Evolutionary conservation across 2,888 invertebrate species (phyloP).

Genomic region (Venustoraphidia nigricollis): DNA sequence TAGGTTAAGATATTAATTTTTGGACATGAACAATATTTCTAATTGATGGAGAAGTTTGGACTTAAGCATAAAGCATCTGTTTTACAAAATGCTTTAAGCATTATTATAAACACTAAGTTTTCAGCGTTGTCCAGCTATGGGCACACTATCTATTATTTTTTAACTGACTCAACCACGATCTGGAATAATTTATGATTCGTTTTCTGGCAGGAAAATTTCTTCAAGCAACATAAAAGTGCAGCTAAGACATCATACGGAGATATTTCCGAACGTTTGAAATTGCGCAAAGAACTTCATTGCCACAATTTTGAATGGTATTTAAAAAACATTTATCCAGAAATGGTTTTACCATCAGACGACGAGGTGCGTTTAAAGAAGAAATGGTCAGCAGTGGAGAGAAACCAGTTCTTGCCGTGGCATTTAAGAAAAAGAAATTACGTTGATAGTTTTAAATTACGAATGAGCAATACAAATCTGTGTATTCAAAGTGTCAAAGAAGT

Average conservation of each 20-base stretch:
- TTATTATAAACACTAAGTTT: no score
- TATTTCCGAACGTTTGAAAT: constrained; percentile 50
- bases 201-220: constrained; percentile 54
- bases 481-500: constrained; percentile 50
- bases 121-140: no score
- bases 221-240: constrained; percentile 45
- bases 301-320: constrained; percentile 79
- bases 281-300: constrained; percentile 63
- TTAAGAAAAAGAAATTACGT: constrained; percentile 61
- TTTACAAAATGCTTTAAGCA: no score
- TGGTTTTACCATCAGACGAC: constrained; percentile 46
- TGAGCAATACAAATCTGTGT: constrained; percentile 59
- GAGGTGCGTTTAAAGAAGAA: constrained; percentile 38
- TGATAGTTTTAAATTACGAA: constrained; percentile 54
- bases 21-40: no score
- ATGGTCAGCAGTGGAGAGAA: constrained; percentile 43
- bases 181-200: background rate
- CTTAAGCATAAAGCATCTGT: no score
- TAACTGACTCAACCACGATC: background rate
- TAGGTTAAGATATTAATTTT: no score
- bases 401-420: constrained; percentile 69
- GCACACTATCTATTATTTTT: background rate
- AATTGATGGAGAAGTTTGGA: no score
- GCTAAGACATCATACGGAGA: constrained; percentile 58
- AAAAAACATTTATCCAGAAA: constrained; percentile 68